Evolutionary conservation across 2,888 invertebrate species (phyloP).

Genomic region (Eudemis profundana): DNA sequence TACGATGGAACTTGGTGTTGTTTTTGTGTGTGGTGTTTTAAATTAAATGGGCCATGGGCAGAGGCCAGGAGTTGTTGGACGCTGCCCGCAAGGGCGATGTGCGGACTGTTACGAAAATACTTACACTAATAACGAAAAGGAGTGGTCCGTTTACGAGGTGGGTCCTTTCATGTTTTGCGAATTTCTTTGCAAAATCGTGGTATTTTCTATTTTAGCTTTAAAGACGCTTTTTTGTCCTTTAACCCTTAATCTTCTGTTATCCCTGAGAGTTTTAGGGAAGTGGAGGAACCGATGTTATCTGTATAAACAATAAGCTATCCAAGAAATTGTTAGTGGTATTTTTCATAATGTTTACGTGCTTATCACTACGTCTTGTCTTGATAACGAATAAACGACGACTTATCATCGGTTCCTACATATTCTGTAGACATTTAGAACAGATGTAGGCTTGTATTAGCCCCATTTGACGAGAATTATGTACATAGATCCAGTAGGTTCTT

Average conservation of each 20-base stretch:
- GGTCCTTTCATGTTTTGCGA: slow-evolving; percentile 74
- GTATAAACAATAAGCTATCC: slow-evolving; percentile 39
- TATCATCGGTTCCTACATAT: slow-evolving; percentile 17
- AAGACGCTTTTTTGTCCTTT: neutral
- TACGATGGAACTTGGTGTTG: slow-evolving; percentile 78
- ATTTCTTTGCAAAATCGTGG: slow-evolving; percentile 39
- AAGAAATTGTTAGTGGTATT: slow-evolving; percentile 56
- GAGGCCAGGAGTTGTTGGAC: slow-evolving; percentile 98
- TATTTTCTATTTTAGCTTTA: neutral
- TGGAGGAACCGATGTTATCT: slow-evolving; percentile 25
- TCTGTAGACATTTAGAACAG: neutral
- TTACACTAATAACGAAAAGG: slow-evolving; percentile 95
- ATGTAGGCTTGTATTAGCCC: neutral
- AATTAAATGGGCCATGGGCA: slow-evolving; percentile 91
- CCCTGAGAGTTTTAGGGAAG: neutral
- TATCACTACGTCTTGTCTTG: slow-evolving; percentile 50
- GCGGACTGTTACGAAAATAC: slow-evolving; percentile 94
- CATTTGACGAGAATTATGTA: neutral
- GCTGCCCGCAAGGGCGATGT: slow-evolving; percentile 97
- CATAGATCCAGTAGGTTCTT: neutral
- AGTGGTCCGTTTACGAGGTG: slow-evolving; percentile 97
- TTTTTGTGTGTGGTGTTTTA: slow-evolving; percentile 77
- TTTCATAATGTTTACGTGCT: slow-evolving; percentile 67
- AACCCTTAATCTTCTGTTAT: neutral
- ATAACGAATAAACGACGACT: slow-evolving; percentile 33